A percentile compares a stretch with the other conserved stretches of the same genome.
phyloP scores from a whole-genome alignment of 1,140 invertebrate species.

The Limonius californicus region DNA sequence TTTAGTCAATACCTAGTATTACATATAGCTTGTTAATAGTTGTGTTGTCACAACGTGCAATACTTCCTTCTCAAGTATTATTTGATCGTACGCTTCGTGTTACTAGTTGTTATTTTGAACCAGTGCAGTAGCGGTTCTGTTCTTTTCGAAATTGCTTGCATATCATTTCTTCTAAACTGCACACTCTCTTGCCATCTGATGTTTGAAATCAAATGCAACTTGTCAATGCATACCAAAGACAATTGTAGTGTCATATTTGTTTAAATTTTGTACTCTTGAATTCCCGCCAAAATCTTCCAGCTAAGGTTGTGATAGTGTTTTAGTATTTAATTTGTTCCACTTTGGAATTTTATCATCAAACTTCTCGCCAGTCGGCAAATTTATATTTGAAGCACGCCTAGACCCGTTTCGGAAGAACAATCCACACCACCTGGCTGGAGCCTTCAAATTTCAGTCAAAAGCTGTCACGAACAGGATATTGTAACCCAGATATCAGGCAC shows the following conservation, averaged over 20 bases:
- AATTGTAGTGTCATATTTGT: slow-evolving; percentile 37
- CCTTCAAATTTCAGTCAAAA: no score
- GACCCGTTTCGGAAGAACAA: no score
- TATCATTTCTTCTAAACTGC: slow-evolving; percentile 19
- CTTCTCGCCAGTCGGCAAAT: no score
- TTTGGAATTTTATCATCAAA: background rate
- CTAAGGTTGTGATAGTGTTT: slow-evolving; percentile 44
- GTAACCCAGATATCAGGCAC: no score
- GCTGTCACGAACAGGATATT: no score
- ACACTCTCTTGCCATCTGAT: slow-evolving; percentile 25
- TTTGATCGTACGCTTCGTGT: slow-evolving; percentile 36
- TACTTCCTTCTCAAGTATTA: slow-evolving; percentile 42
- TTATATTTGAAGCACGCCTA: no score
- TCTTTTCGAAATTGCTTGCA: slow-evolving; percentile 10
- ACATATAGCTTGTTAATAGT: slow-evolving; percentile 31
- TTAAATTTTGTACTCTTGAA: slow-evolving; percentile 21
- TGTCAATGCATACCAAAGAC: slow-evolving; percentile 44
- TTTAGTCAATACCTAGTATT: slow-evolving; percentile 44
- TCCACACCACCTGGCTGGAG: no score
- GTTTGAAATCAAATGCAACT: slow-evolving; percentile 23
- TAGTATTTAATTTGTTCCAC: slow-evolving; percentile 22
- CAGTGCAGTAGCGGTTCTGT: slow-evolving; percentile 18
- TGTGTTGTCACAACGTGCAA: slow-evolving; percentile 40
- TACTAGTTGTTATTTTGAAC: slow-evolving; percentile 27
- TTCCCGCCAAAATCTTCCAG: slow-evolving; percentile 46